phyloP scores from a whole-genome alignment of 2,113 vertebrate genomes.

The Corydoras maculifer region DNA sequence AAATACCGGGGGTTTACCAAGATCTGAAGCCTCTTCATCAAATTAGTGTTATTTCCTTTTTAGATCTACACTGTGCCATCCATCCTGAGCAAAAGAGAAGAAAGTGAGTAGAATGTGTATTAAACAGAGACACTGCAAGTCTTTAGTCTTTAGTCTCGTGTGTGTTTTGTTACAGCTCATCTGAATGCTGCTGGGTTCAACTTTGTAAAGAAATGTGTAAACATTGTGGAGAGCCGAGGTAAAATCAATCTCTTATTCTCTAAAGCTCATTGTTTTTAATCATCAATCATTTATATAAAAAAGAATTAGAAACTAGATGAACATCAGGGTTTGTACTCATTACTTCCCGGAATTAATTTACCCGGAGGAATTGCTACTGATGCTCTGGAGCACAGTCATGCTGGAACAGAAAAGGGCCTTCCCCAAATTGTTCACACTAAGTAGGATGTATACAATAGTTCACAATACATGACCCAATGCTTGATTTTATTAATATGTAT shows the following conservation, averaged over 20 bases:
- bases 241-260: conserved; percentile 14
- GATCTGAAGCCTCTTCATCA: no score
- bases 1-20: no score
- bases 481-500: no score
- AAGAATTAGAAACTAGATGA: no score
- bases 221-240: conserved; percentile 87
- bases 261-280: not conserved
- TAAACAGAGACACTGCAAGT: conserved; percentile 28
- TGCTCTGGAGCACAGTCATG: no score
- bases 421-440: no score
- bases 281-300: no score
- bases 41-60: conserved; percentile 25
- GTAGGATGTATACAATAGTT: no score
- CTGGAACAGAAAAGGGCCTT: no score
- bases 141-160: conserved; percentile 8
- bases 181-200: conserved; percentile 96
- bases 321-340: not conserved
- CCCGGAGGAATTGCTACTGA: no score
- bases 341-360: no score
- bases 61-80: conserved; percentile 94
- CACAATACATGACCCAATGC: no score
- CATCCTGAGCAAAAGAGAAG: conserved; percentile 93
- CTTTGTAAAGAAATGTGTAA: conserved; percentile 89
- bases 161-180: conserved; percentile 69
- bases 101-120: conserved; percentile 75